Base-by-base conservation (phyloP, 2,888 invertebrate species). In the Tipula unca region DNA sequence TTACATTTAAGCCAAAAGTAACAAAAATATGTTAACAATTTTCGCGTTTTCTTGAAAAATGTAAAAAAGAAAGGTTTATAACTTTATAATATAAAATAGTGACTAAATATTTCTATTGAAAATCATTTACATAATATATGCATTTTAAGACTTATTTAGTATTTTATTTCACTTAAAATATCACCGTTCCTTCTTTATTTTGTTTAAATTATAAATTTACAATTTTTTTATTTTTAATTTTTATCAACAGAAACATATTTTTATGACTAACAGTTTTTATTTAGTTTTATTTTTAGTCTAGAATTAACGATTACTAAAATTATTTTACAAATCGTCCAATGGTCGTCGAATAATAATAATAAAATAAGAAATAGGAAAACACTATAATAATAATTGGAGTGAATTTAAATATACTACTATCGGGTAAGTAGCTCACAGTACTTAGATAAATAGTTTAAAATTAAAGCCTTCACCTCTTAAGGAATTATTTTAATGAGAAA, bases 271-370 rank as follows among this genome's bases (percentile, higher is more conserved):
- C 69, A 69, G 69, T 69, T 25, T 69, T 69, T 69, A 69, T 69
- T 69, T 69, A 69, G 20, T 54, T 54, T 54, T 54, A 54, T 54
- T 69, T 69, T 69, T 69, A 69, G 69, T 20, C 69, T 69, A 69
- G 69, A 69, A 69, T 69, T 69, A 69, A 69, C 69, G 69, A 69
- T 69, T 69, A 69, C 69, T 69, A 69, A 69, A 69, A 69, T 69
- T 69, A 69, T 82, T 32, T 29, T 85, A 86, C 87, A 91, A 90
- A 89, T 90, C 90, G 90, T 90, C 91, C 90, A 89, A 89, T 90
- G 90, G 90, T 90, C 90, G 90, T 88, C 88, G 88, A 85, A 29
- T 48, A 84, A 86, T 48, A 32, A 48, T 83, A 85, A 82, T 29
- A 84, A 69, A n/a, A 85, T 84, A 85, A 84, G 85, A 85, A 85